These are phyloP conservation scores for Diarsia brunnea DNA, from an alignment of 2,888 invertebrate species.

Conservation along the genomic window DNA sequence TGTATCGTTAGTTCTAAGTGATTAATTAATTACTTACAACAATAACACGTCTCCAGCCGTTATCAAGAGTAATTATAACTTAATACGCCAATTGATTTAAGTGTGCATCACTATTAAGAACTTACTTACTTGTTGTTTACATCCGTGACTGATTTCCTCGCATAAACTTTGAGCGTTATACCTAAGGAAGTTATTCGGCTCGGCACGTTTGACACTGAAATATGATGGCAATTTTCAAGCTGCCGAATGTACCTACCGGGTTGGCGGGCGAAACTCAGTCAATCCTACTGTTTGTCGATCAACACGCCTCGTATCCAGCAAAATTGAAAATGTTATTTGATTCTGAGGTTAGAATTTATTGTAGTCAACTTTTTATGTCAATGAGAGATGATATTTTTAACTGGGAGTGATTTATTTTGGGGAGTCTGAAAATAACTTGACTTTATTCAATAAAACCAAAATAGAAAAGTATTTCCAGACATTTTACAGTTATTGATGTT, in stretches of 20 bases:
- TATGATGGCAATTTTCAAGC: conserved; percentile 87
- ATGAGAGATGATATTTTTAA: conserved; percentile 49
- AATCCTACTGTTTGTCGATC: conserved; percentile 85
- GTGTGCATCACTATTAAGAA: conserved; percentile 61
- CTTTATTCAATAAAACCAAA: conserved; percentile 15
- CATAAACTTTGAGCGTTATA: conserved; percentile 79
- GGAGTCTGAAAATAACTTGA: neutral
- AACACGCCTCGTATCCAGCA: conserved; percentile 77
- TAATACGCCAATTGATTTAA: conserved; percentile 42
- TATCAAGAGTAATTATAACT: conserved; percentile 40
- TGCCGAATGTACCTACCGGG: conserved; percentile 77
- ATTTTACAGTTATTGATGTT: neutral
- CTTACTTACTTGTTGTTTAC: conserved; percentile 73
- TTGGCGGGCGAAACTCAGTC: conserved; percentile 75
- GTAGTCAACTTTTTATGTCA: conserved; percentile 56
- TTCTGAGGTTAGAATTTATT: conserved; percentile 71
- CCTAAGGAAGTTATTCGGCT: conserved; percentile 84
- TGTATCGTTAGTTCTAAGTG: neutral
- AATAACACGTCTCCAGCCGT: conserved; percentile 19
- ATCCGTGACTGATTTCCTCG: conserved; percentile 77
- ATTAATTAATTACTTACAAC: conserved; percentile 32
- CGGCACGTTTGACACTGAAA: conserved; percentile 84
- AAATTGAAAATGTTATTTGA: conserved; percentile 83
- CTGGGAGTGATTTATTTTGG: conserved; percentile 19
- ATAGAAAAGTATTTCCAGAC: neutral